Percentiles rank a stretch among this genome's conserved stretches.
phyloP scores from a whole-genome alignment of 2,113 vertebrate species.

The Oophaga pumilio region DNA sequence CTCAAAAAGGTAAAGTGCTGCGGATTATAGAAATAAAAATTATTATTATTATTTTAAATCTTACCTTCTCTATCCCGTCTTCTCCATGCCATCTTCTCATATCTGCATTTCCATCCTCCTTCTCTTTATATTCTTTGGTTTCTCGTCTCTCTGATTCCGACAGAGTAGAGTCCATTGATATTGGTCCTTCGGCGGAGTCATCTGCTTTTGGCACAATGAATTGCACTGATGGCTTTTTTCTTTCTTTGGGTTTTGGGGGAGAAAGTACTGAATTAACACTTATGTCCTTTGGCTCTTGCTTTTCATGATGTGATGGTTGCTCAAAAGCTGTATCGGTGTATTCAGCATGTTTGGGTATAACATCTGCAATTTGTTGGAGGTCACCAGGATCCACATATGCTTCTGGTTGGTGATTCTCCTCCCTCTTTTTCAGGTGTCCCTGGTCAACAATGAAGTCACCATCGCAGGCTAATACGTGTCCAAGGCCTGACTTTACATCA shows the following conservation, averaged over 20 bases:
- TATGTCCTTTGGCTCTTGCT: background rate
- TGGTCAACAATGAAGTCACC: background rate
- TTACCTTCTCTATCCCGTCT: background rate
- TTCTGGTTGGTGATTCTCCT: background rate
- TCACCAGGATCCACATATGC: too few relatives aligned
- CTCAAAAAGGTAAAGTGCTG: too few relatives aligned
- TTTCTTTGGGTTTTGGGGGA: slow-evolving; percentile 2
- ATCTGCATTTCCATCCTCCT: background rate
- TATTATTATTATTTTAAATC: background rate
- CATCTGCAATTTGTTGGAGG: background rate
- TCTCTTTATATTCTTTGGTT: background rate
- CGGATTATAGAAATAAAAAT: too few relatives aligned
- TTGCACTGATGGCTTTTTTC: background rate
- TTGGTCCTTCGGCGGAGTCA: background rate
- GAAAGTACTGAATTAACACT: too few relatives aligned
- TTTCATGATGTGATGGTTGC: background rate
- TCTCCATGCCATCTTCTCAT: background rate
- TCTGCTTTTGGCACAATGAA: background rate
- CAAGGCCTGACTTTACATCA: background rate
- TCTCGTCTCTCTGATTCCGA: background rate
- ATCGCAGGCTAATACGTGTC: background rate
- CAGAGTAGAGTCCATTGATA: background rate
- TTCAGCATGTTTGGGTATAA: background rate
- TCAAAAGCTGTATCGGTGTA: background rate
- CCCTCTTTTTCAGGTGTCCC: background rate